Percentiles rank a stretch among this genome's conserved stretches.
These are phyloP conservation scores for Sarcophaga subvicina DNA, from an alignment of 2,888 invertebrate species.

Conservation along the genomic window DNA sequence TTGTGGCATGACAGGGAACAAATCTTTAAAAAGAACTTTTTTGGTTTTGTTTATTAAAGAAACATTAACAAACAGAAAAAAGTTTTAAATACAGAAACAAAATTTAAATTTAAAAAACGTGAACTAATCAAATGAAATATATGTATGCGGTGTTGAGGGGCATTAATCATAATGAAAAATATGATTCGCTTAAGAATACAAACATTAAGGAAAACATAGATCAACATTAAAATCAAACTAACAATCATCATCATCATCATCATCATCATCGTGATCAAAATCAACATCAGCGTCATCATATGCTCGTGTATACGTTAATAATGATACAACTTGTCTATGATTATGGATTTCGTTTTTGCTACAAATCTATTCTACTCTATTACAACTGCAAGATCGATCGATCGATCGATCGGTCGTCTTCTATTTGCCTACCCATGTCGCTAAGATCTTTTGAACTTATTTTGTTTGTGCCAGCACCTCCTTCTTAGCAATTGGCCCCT, in stretches of 20 bases:
- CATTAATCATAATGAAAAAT: constrained; percentile 39
- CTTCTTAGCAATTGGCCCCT: constrained; percentile 33
- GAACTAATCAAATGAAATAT: constrained; percentile 46
- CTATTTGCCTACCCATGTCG: constrained; percentile 39
- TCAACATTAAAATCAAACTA: neutral
- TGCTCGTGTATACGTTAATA: constrained; percentile 1
- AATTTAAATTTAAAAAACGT: constrained; percentile 20
- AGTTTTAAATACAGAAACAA: neutral
- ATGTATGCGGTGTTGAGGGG: neutral
- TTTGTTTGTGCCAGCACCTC: neutral
- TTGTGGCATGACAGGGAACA: constrained; percentile 49
- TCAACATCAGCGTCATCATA: constrained; percentile 24
- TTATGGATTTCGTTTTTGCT: constrained; percentile 28
- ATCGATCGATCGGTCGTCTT: neutral
- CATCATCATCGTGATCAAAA: neutral
- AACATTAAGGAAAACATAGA: neutral
- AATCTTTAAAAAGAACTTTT: neutral
- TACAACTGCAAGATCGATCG: constrained; percentile 1
- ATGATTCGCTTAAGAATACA: constrained; percentile 16
- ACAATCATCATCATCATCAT: constrained; percentile 33
- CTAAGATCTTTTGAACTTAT: constrained; percentile 67
- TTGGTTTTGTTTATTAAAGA: constrained; percentile 49
- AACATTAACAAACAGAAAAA: constrained; percentile 23
- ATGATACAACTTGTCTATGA: constrained; percentile 43
- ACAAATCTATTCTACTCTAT: constrained; percentile 15